Evolutionary conservation across 1,140 invertebrate species (phyloP).

Genomic region (Listronotus bonariensis): DNA sequence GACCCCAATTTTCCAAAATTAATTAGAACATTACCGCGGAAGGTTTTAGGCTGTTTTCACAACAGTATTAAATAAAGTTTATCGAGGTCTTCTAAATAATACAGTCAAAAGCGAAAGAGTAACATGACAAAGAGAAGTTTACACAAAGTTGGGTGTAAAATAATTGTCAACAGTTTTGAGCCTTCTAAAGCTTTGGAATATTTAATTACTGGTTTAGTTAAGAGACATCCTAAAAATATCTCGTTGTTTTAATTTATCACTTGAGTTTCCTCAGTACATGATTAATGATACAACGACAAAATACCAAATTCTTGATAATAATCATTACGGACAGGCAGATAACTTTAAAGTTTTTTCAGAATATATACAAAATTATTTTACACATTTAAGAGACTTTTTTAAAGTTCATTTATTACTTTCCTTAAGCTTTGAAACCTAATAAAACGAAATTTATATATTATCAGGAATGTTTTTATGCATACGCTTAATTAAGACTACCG

Average conservation of each 20-base stretch:
- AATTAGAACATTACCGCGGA: too few species aligned
- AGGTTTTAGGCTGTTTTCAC: too few species aligned
- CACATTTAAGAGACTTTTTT: not conserved
- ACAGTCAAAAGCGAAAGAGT: conserved; percentile 6
- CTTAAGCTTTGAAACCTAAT: too few species aligned
- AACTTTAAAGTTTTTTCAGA: not conserved
- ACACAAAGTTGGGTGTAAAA: not conserved
- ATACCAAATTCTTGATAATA: too few species aligned
- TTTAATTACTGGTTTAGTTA: not conserved
- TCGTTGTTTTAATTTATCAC: conserved; percentile 1
- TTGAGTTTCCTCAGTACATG: not conserved
- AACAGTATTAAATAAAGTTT: not conserved
- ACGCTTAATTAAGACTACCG: too few species aligned
- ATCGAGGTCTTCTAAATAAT: conserved; percentile 5
- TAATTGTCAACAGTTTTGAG: too few species aligned
- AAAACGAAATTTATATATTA: too few species aligned
- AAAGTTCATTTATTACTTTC: too few species aligned
- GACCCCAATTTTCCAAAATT: too few species aligned
- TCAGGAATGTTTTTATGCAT: too few species aligned
- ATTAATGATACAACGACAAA: not conserved
- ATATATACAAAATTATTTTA: conserved; percentile 3
- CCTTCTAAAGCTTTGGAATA: conserved; percentile 15
- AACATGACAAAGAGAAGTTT: conserved; percentile 16
- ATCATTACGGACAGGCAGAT: too few species aligned
- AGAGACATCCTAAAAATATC: not conserved